Evolutionary conservation across 2,888 invertebrate genomes (phyloP).

Genomic region (Rhopalosiphum nymphaeae): DNA sequence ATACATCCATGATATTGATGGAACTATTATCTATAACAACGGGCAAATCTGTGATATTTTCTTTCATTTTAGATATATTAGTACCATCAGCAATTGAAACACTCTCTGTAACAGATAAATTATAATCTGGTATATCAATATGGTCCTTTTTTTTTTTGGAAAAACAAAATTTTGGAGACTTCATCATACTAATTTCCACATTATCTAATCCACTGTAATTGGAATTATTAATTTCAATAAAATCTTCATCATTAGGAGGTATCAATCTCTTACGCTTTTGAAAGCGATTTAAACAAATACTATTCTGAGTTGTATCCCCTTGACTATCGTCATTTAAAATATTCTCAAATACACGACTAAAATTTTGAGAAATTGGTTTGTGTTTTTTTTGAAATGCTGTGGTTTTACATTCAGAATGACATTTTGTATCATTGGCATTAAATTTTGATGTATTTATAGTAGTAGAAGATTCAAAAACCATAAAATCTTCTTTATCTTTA

Average conservation of each 20-base stretch:
- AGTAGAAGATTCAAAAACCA: conserved; percentile 18
- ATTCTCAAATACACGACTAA: conserved; percentile 45
- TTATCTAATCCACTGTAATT: conserved; percentile 22
- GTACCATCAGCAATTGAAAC: not conserved
- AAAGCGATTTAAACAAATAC: conserved; percentile 32
- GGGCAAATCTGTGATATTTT: not conserved
- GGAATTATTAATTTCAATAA: conserved; percentile 17
- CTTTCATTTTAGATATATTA: not conserved
- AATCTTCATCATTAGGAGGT: not conserved
- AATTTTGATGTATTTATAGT: not conserved
- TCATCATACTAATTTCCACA: not conserved
- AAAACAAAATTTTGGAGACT: conserved; percentile 34
- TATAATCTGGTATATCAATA: conserved; percentile 35
- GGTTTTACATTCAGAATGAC: not conserved
- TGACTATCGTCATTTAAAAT: conserved; percentile 36
- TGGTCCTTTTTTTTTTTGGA: conserved; percentile 26
- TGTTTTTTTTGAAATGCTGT: conserved; percentile 47
- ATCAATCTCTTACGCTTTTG: conserved; percentile 35
- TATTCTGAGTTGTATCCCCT: not conserved
- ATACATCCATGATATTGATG: not conserved
- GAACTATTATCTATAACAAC: not conserved
- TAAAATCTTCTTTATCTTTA: conserved; percentile 31
- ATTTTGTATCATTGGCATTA: conserved; percentile 11
- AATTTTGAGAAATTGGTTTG: not conserved
- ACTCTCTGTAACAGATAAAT: not conserved